These are phyloP conservation scores for Proteles cristata DNA, from an alignment of 2,113 vertebrate species.

Conservation along the genomic window DNA sequence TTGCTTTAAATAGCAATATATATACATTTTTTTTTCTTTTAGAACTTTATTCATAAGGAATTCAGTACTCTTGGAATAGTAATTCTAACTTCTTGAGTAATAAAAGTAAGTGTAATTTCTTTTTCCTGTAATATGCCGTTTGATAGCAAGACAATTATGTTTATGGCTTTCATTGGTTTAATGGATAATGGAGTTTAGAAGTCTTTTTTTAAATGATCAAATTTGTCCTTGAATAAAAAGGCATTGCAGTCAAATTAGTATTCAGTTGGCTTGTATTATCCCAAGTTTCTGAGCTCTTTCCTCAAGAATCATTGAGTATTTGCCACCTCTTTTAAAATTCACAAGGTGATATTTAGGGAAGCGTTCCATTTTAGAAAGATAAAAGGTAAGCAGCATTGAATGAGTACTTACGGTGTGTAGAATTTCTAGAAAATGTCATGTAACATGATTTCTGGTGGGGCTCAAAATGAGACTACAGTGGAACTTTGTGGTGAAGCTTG, in stretches of 20 bases:
- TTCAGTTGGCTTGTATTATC: neutral
- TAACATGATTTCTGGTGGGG: neutral
- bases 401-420: neutral
- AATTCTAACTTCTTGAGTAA: neutral
- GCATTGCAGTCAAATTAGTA: neutral
- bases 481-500: neutral
- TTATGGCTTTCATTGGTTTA: neutral
- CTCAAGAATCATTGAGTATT: neutral
- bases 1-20: neutral
- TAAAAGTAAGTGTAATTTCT: neutral
- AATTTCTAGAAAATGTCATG: neutral
- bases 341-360: neutral
- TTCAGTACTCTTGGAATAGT: neutral
- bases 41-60: conserved; percentile 11
- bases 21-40: neutral
- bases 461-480: neutral
- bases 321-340: neutral
- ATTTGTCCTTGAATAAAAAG: conserved; percentile 52
- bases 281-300: neutral
- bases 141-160: neutral
- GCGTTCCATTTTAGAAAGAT: neutral
- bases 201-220: neutral
- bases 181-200: neutral
- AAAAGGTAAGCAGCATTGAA: neutral
- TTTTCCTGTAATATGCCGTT: neutral